phyloP scores from a whole-genome alignment of 1,140 invertebrate genomes.

The Sesamia nonagrioides region DNA sequence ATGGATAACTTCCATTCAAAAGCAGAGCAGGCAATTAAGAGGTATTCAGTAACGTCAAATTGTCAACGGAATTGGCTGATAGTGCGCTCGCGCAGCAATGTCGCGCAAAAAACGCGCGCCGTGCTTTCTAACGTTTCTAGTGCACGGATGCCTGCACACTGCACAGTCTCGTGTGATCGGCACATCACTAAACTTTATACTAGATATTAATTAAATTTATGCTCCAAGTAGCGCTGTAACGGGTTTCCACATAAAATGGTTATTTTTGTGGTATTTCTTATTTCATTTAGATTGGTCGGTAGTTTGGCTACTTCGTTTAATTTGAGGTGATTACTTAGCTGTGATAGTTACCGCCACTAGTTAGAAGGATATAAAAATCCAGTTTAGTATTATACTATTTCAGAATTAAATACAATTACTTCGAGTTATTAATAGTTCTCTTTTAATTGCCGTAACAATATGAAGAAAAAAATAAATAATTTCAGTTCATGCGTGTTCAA shows the following conservation, averaged over 20 bases:
- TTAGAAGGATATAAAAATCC: not conserved
- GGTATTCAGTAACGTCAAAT: conserved; percentile 44
- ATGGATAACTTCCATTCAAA: conserved; percentile 16
- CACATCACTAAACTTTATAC: conserved; percentile 46
- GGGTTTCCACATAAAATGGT: not conserved
- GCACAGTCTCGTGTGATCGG: conserved; percentile 52
- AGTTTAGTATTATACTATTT: not conserved
- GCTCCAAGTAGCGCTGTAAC: conserved; percentile 6
- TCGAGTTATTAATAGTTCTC: not conserved
- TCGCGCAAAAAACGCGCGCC: conserved; percentile 62
- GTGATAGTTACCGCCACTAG: not conserved
- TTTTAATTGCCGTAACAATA: not conserved
- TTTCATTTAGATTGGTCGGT: conserved; percentile 1
- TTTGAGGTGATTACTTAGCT: conserved; percentile 2
- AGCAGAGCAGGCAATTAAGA: conserved; percentile 34
- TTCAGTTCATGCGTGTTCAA: not conserved
- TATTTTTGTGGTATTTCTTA: not conserved
- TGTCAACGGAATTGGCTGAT: conserved; percentile 41
- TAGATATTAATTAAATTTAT: conserved; percentile 47
- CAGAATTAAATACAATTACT: not conserved
- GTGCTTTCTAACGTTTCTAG: conserved; percentile 71
- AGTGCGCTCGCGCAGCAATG: conserved; percentile 55
- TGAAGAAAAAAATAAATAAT: not conserved
- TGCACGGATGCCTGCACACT: conserved; percentile 66
- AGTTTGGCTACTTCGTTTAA: not conserved